These are phyloP conservation scores for Pegoplata infirma DNA, from an alignment of 2,888 invertebrate genomes.

Conservation along the genomic window DNA sequence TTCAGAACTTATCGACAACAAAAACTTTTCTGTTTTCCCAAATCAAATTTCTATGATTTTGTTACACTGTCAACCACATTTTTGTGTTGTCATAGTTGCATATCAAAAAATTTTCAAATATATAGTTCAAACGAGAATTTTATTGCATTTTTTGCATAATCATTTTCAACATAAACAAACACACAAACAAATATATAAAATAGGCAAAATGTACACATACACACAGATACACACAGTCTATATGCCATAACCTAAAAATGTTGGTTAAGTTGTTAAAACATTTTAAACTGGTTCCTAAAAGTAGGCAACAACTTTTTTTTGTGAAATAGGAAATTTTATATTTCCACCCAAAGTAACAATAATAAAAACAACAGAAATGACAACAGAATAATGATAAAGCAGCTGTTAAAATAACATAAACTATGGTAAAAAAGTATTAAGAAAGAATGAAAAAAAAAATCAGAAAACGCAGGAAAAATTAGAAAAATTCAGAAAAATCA, in stretches of 20 bases:
- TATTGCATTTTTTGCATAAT: conserved; percentile 16
- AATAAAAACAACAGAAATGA: not conserved
- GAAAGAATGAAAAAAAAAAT: too few relatives aligned
- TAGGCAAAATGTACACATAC: not conserved
- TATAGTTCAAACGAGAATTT: not conserved
- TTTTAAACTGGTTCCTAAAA: conserved; percentile 11
- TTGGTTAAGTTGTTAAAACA: conserved; percentile 10
- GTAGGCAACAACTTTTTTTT: conserved; percentile 24
- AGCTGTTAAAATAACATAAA: conserved; percentile 27
- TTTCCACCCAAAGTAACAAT: conserved; percentile 2
- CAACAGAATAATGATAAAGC: conserved; percentile 19
- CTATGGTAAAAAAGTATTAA: not conserved
- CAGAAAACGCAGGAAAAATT: too few relatives aligned
- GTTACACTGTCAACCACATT: conserved; percentile 11
- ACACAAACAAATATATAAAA: not conserved
- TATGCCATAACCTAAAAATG: conserved; percentile 7
- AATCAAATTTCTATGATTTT: not conserved
- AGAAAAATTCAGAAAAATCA: too few relatives aligned
- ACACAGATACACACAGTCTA: too few relatives aligned
- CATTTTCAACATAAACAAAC: not conserved
- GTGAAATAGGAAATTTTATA: not conserved
- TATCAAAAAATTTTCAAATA: not conserved
- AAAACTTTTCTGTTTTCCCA: too few relatives aligned
- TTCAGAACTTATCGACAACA: not conserved
- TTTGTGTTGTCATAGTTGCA: conserved; percentile 31